Base-by-base conservation (phyloP, 2,888 invertebrate genomes). In the Spodoptera exigua region DNA sequence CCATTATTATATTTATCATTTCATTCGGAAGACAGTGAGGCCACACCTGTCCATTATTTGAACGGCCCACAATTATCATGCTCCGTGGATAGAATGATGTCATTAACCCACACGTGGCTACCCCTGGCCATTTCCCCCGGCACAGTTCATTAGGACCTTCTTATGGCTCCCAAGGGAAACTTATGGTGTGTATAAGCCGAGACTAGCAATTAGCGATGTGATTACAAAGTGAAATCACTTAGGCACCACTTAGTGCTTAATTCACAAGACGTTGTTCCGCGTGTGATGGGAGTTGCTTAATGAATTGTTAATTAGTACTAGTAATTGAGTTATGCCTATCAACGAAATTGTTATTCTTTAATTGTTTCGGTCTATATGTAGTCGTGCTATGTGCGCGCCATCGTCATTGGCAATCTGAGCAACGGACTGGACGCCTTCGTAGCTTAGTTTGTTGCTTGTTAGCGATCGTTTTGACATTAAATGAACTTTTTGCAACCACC, bases 31-130 rank as follows among this genome's bases (percentile, higher is more conserved):
- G 13, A 51, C 32, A 44, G 43, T 45, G 48, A 17, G 21, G 27
- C 1, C 12, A 14, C 34, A 21, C 32, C 45, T 32, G 18, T 17
- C 13, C 36, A 52, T 47, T 63, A 74, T 59, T 41, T 36, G 32
- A 55, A 44, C 48, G 52, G 46, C 36, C 40, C 52, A 70, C 59
- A 70, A 70, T 71, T 60, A 71, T 56, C 49, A 41, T 70, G 70
- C 44, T 71, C 57, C 17, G 36, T 4, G 44, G 51, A 49, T 54
- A 47, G 53, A 51, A 41, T 74, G 57, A 71, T 60, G 65, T 47
- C 44, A 60, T 71, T 74, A 71, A 39, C 13, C 9, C 46, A 52
- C 65, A 52, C 49, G 45, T 76, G 54, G 45, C 48, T 66, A 39
- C 52, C 44, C 17, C 47, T 61, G 53, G 27, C 47, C 40, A 12